Percentiles rank a stretch among this genome's conserved stretches.
Conservation (phyloP, 2,888 invertebrate genomes). For the Cephus pygmeus region DNA sequence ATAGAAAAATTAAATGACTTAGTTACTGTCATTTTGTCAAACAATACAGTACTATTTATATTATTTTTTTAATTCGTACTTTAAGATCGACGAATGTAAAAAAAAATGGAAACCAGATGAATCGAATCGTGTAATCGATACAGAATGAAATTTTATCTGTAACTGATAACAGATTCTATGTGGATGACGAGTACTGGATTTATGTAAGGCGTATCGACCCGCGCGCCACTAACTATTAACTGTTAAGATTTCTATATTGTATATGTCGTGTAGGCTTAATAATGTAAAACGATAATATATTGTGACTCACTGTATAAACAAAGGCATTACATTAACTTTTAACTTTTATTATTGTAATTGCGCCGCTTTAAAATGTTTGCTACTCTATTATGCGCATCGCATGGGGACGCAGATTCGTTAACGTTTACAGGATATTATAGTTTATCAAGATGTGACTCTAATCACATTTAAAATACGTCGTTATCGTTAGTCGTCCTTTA, state of each 20-base stretch:
- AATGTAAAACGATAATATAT: conserved; percentile 55
- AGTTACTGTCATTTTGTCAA: background rate
- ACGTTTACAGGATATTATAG: conserved; percentile 34
- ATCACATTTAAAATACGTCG: conserved; percentile 43
- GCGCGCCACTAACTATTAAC: conserved; percentile 60
- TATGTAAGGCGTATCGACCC: conserved; percentile 2
- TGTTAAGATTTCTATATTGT: conserved; percentile 54
- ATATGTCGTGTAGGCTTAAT: conserved; percentile 53
- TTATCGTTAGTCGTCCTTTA: conserved; percentile 43
- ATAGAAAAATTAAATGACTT: background rate
- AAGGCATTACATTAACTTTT: conserved; percentile 59
- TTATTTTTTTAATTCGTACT: background rate
- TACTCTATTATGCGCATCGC: conserved; percentile 29
- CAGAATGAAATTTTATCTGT: background rate
- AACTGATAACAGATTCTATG: background rate
- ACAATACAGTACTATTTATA: background rate
- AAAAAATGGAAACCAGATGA: background rate
- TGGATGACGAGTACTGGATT: background rate
- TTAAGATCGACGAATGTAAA: background rate
- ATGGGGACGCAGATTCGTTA: conserved; percentile 39
- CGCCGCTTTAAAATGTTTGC: conserved; percentile 31
- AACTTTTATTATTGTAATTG: conserved; percentile 33
- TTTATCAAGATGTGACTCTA: conserved; percentile 53
- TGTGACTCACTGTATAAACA: conserved; percentile 59
- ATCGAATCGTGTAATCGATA: background rate